Base-by-base conservation (phyloP, 2,113 vertebrate genomes). In the Sander lucioperca region DNA sequence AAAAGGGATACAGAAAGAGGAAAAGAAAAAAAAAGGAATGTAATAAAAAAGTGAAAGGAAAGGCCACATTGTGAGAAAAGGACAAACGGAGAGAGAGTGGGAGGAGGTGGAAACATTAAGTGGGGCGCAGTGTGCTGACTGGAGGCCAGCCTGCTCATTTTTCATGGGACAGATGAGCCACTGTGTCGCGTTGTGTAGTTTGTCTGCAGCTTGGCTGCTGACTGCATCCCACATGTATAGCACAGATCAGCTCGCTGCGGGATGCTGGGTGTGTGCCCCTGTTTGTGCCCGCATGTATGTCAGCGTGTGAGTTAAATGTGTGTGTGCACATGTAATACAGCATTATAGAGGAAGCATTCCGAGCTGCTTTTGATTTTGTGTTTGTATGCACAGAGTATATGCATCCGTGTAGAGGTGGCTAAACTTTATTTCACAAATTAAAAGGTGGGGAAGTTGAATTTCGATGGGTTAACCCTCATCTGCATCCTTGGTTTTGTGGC, bases 131-230 rank as follows among this genome's bases (percentile, higher is more conserved):
- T 57, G 75, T 65, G 86, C 82, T 63, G 88, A 82, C 79, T 83
- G 67, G 75, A 88, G 84, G 80, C 82, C 80, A 36, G 89, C 70
- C 74, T 87, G 89, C 87, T 90, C 84, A 82, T 90, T 92, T 94
- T 93, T 92, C 88, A 91, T 77, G 80, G 91, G 93, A 93, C 91
- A 89, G 93, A 95, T 92, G 94, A 93, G 91, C 90, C 85, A 85
- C 89, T 80, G 88, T 86, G 88, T 89, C 12, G 62, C 61, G 53
- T 84, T 33, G 84, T 81, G 84, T 62, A 86, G 91, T 85, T 81
- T 79, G 87, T 88, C 84, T 87, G 85, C 88, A 43, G 79, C 82
- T 50, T 56, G 58, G 72, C 76, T 62, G 76, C 84, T 77, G 88
- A 89, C 88, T 77, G 80, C 73, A 74, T 72, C 74, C 19, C 71